Conservation (phyloP, 2,888 invertebrate genomes). For the Mallateleia sp. region DNA sequence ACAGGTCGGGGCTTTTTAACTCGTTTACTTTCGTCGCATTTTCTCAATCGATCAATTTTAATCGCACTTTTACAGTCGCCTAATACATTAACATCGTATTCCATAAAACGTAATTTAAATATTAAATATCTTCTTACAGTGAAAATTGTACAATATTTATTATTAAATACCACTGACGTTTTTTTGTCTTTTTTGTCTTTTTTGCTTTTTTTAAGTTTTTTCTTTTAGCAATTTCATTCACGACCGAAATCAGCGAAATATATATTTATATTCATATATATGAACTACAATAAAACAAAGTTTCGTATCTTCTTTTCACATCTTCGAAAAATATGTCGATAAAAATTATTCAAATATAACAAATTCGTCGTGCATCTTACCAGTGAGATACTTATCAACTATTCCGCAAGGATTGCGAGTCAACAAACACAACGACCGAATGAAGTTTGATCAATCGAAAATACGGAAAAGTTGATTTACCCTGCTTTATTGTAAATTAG, state of each 20-base stretch:
- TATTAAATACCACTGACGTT: slow-evolving; percentile 49
- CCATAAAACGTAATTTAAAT: slow-evolving; percentile 58
- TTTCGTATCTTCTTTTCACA: no score
- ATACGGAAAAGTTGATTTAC: no score
- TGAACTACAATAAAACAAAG: slow-evolving; percentile 9
- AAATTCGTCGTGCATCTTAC: no score
- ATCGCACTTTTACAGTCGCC: slow-evolving; percentile 65
- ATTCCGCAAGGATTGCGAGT: no score
- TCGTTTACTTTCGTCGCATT: slow-evolving; percentile 36
- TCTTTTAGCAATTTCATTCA: slow-evolving; percentile 15
- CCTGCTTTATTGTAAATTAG: slow-evolving; percentile 4
- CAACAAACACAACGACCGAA: no score
- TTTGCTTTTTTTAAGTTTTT: slow-evolving; percentile 17
- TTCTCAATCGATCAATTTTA: slow-evolving; percentile 65
- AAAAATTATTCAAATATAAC: no score
- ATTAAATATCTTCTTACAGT: slow-evolving; percentile 51
- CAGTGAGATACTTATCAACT: no score
- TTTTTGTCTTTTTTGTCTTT: no score
- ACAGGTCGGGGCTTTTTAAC: slow-evolving; percentile 37
- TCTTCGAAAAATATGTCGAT: no score
- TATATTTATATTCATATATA: slow-evolving; percentile 18
- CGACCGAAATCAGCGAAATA: slow-evolving; percentile 4
- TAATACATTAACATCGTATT: slow-evolving; percentile 36
- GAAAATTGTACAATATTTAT: slow-evolving; percentile 52
- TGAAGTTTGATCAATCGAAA: no score